Conservation (phyloP, 2,797 vertebrate genomes). For the Lithobates pipiens region DNA sequence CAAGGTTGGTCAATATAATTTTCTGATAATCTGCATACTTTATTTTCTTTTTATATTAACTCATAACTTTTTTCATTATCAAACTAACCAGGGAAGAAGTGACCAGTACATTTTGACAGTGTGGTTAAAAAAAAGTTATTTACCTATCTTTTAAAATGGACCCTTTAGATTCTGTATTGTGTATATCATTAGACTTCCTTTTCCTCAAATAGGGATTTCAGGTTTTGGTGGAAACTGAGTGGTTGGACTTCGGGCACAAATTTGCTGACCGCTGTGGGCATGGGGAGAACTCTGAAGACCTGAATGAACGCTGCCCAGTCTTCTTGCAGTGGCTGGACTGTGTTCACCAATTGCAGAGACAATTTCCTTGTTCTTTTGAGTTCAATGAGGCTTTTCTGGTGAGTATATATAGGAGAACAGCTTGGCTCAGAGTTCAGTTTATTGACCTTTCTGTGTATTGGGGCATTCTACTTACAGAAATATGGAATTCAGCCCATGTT, state of each 20-base stretch:
- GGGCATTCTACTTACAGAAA: too few relatives aligned
- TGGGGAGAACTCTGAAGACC: conserved; percentile 93
- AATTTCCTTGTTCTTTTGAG: conserved; percentile 99
- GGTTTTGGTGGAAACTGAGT: conserved; percentile 95
- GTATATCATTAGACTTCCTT: background rate
- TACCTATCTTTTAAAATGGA: too few relatives aligned
- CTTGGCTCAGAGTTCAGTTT: too few relatives aligned
- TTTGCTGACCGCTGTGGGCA: conserved; percentile 98
- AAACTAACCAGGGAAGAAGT: too few relatives aligned
- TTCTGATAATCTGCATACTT: too few relatives aligned
- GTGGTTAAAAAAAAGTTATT: too few relatives aligned
- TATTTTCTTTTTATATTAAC: too few relatives aligned
- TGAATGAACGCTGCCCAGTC: conserved; percentile 96
- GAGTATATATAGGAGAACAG: conserved; percentile 64
- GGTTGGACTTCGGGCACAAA: conserved; percentile 98
- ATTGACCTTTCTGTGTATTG: background rate
- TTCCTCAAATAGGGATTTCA: conserved; percentile 87
- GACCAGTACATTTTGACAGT: too few relatives aligned
- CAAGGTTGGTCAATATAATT: too few relatives aligned
- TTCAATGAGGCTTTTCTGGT: conserved; percentile 99
- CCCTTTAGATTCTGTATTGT: too few relatives aligned
- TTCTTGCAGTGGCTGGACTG: conserved; percentile 98
- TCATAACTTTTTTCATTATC: too few relatives aligned
- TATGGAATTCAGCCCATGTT: too few relatives aligned
- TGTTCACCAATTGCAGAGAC: conserved; percentile 97